Base-by-base conservation (phyloP, 2,888 invertebrate species). In the Prosapia bicincta region DNA sequence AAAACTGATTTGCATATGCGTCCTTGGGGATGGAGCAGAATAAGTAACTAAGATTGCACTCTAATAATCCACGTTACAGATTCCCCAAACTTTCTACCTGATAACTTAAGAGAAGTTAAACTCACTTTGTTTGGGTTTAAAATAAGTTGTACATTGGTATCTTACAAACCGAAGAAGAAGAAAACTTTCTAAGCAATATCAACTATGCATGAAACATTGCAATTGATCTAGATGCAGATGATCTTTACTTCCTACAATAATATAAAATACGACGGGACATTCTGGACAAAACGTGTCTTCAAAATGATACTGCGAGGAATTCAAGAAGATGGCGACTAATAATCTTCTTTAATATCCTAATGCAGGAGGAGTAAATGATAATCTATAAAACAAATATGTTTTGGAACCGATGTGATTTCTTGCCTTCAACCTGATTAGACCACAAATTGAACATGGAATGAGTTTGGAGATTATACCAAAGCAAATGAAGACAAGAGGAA, bases 401-500 rank as follows among this genome's bases (percentile, higher is more conserved):
- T 26, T 68, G 10, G 38, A 28, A 28, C 28, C 28, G 28, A 28
- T 38, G 68, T 26, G 26, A 68, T 20, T 23, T 20, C 26, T 68
- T 26, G 25, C 68, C 26, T 68, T 68, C 26, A 26, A 68, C 7
- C 68, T 68, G 68, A 24, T 26, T 26, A 68, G 10, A 26, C 68
- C 68, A 30, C 20, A 68, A 26, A 68, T 26, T 26, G 68, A 68
- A 26, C 68, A 68, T 26, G 1, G 26, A 20, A 68, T 68, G 26
- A 68, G 68, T 20, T 20, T 68, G 26, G 68, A 68, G 20, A 68
- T 30, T 20, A 68, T 68, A 68, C 68, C 26, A 24, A 68, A 68
- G 30, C 23, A 68, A 68, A 68, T 68, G 1, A 68, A 30, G 24
- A 26, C 68, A 26, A 68, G 68, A 68, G 68, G 68, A 24, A 68